A percentile compares a stretch with the other conserved stretches of the same genome.
These are phyloP conservation scores for Nymphalis io DNA, from an alignment of 1,140 invertebrate genomes.

Conservation along the genomic window DNA sequence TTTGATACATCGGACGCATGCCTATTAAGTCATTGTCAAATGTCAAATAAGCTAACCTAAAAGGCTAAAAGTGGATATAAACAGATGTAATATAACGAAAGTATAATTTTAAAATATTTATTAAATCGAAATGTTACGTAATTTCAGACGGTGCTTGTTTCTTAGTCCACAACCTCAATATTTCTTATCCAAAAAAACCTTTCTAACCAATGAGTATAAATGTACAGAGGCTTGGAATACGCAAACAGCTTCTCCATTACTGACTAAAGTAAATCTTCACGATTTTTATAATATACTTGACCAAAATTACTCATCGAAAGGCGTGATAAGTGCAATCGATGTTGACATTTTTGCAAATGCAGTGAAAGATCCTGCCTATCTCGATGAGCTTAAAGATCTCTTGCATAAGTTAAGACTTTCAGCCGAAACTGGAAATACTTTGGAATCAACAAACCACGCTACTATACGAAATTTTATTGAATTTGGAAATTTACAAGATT, in stretches of 20 bases:
- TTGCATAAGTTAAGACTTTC: slow-evolving; percentile 86
- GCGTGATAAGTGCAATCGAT: slow-evolving; percentile 85
- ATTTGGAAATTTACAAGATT: slow-evolving; percentile 81
- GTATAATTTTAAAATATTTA: neutral
- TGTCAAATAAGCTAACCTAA: neutral
- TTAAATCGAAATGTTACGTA: slow-evolving; percentile 32
- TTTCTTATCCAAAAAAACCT: slow-evolving; percentile 43
- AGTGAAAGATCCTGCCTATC: slow-evolving; percentile 72
- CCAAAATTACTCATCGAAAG: slow-evolving; percentile 79
- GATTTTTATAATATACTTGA: slow-evolving; percentile 85
- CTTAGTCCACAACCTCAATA: slow-evolving; percentile 12
- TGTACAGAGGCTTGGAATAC: slow-evolving; percentile 85
- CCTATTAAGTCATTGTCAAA: too few species aligned
- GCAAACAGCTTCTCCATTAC: slow-evolving; percentile 81
- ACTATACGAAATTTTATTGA: slow-evolving; percentile 86
- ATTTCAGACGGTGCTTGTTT: slow-evolving; percentile 16
- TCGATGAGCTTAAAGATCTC: slow-evolving; percentile 86
- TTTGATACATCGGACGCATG: too few species aligned
- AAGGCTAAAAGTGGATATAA: neutral
- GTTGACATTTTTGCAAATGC: slow-evolving; percentile 88
- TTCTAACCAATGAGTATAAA: slow-evolving; percentile 84
- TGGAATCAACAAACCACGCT: slow-evolving; percentile 91
- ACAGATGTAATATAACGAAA: neutral
- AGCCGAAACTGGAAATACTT: slow-evolving; percentile 84
- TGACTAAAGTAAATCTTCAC: slow-evolving; percentile 83